A percentile compares a stretch with the other conserved stretches of the same genome.
Conservation (phyloP, 1,140 invertebrate species). For the Eurosta solidaginis region DNA sequence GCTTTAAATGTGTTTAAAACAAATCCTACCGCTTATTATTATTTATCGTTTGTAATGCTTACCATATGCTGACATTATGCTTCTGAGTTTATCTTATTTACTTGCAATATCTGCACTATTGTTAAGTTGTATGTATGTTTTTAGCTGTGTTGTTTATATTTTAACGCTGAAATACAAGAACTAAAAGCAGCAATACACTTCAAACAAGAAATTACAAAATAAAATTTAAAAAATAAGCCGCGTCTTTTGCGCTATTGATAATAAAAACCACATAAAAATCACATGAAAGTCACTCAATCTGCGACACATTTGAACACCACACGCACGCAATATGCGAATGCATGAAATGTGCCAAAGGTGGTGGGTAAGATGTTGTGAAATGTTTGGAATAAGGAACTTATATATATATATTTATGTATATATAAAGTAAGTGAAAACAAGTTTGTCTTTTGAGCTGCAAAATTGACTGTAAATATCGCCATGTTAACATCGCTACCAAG, state of each 20-base stretch:
- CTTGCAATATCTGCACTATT: too few species aligned
- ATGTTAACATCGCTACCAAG: background rate
- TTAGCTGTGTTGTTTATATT: too few species aligned
- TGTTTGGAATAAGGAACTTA: too few species aligned
- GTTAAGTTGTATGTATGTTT: background rate
- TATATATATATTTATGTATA: background rate
- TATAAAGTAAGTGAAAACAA: background rate
- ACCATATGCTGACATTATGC: too few species aligned
- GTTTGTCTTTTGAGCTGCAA: background rate
- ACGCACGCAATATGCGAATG: background rate
- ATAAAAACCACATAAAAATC: slow-evolving; percentile 25
- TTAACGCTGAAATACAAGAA: background rate
- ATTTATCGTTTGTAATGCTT: too few species aligned
- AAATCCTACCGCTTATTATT: too few species aligned
- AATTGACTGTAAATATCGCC: background rate
- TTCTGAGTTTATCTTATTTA: too few species aligned
- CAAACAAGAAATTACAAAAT: background rate
- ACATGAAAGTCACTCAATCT: slow-evolving; percentile 10
- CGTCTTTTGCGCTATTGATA: slow-evolving; percentile 14
- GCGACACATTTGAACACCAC: too few species aligned
- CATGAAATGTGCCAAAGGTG: background rate
- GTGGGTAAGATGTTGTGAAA: background rate
- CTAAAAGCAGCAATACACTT: slow-evolving; percentile 15
- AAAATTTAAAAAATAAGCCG: slow-evolving; percentile 1
- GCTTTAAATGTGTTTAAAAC: too few species aligned